Evolutionary conservation across 92 coral and sea anemone species (phyloP), one percentile per base, ranked within the genome.

Genomic region (Desmophyllum pertusum): DNA sequence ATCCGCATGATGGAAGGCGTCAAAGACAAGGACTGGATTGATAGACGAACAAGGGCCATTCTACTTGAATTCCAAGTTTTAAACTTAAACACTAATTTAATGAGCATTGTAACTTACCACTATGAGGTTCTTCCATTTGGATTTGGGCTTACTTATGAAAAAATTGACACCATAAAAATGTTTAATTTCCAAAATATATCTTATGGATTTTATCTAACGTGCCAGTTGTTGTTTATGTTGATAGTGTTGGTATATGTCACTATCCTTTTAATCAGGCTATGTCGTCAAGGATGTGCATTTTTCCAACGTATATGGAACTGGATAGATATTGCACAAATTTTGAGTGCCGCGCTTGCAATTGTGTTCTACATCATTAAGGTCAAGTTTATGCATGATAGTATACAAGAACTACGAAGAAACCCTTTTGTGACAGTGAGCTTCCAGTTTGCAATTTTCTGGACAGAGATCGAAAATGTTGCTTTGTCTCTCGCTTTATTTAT

Each of bases 391-490:
- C 83, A 80, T 27, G 84, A 87, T 10, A 69, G 81, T 57, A 64
- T 87, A 14, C 66, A 52, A 55, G 61, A 81, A 41, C 61, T 87
- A 3, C 76, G 42, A 40, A 50, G 41, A 42, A 87, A 87, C 27
- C 90, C 90, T 3, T 87, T 87, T 61, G 67, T 74, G 19, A 87
- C 90, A 33, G 86, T 81, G 38, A 87, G 90, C 19, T 87, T 87
- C 31, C 83, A 81, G 51, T 53, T 64, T 19, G 87, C 91, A 31
- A 70, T 88, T 25, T 59, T 88, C 5, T 88, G 91, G 91, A 43
- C 80, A 3, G 91, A 88, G 4, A 64, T 74, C 27, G 79, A 88
- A 51, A 76, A 82, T 33, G 50, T 65, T 69, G 91, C 91, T 1
- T 73, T 77, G 52, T 88, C 91, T 3, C 53, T 77, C 2, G 91